Conservation (phyloP, 1,140 invertebrate genomes). For the Diuraphis noxia region DNA sequence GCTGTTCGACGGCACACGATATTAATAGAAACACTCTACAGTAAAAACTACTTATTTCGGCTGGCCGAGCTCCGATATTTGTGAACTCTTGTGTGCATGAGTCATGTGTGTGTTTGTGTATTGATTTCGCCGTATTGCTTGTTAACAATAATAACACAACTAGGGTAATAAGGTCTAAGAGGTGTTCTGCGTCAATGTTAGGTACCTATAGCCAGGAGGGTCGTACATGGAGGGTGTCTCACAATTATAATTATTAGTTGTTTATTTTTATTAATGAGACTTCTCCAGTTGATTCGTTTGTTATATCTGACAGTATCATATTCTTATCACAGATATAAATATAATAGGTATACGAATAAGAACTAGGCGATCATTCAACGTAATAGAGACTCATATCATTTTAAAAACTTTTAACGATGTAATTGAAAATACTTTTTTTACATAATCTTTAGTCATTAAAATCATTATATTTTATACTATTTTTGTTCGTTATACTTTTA, state of each 20-base stretch:
- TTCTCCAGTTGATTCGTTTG: too few species aligned
- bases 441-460: too few species aligned
- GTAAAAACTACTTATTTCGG: background rate
- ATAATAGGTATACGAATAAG: too few species aligned
- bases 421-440: too few species aligned
- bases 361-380: too few species aligned
- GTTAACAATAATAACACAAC: background rate
- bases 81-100: background rate
- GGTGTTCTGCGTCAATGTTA: background rate
- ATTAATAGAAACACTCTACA: background rate
- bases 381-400: too few species aligned
- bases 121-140: background rate
- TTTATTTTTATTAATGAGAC: background rate
- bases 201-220: too few species aligned
- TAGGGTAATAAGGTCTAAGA: background rate
- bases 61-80: background rate
- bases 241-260: background rate
- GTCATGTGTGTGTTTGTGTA: background rate
- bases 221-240: background rate
- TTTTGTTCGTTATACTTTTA: too few species aligned
- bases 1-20: background rate
- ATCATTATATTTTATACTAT: too few species aligned
- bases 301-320: too few species aligned
- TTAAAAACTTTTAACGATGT: too few species aligned
- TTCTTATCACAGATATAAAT: too few species aligned